These are phyloP conservation scores for Anarhynchus alexandrinus DNA, from an alignment of 2,113 vertebrate species.

Conservation along the genomic window DNA sequence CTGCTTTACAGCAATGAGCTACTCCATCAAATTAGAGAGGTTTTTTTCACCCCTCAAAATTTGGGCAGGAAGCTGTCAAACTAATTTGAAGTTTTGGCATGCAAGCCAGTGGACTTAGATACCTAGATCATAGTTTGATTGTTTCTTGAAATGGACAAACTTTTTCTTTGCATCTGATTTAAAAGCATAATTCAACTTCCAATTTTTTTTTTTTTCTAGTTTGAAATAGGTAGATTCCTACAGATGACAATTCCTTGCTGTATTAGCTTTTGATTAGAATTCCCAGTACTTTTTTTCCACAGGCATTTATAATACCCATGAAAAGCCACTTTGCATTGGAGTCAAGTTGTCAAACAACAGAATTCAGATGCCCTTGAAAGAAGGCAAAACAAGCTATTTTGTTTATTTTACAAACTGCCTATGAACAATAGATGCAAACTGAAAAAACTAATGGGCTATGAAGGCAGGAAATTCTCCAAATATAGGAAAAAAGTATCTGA, in stretches of 20 bases:
- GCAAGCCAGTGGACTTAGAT: not conserved
- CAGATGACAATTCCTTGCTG: not conserved
- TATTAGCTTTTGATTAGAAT: not conserved
- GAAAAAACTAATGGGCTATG: not conserved
- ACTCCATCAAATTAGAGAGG: not conserved
- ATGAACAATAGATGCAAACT: not conserved
- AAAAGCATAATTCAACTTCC: not conserved
- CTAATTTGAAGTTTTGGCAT: not conserved
- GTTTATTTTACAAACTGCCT: not conserved
- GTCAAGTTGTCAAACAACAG: not conserved
- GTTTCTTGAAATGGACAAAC: not conserved
- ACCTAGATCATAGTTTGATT: not conserved
- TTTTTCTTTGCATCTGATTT: not conserved
- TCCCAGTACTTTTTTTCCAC: not conserved
- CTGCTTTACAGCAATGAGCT: not conserved
- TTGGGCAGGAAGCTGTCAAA: not conserved
- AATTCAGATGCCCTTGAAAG: not conserved
- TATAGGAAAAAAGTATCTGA: not conserved
- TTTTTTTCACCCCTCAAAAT: not conserved
- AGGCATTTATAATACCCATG: not conserved
- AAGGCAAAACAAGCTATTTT: not conserved
- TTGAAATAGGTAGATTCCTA: not conserved
- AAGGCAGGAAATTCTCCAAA: not conserved
- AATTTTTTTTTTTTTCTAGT: not conserved
- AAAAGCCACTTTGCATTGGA: not conserved